Evolutionary conservation across 2,888 invertebrate species (phyloP).

Genomic region (Galerucella calmariensis): DNA sequence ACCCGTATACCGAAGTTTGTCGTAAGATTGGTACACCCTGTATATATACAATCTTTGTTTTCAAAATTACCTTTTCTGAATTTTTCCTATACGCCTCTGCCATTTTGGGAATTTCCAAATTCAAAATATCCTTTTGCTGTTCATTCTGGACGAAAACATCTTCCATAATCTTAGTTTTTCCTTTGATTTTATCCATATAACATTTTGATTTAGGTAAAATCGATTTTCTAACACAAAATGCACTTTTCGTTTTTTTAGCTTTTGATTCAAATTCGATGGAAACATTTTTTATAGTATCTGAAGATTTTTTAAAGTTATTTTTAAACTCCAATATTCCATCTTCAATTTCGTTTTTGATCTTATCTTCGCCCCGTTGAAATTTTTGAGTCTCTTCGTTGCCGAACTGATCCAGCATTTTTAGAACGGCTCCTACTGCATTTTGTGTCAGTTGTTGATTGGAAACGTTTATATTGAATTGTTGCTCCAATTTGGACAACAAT

Average conservation of each 20-base stretch:
- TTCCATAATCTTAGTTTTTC: constrained; percentile 20
- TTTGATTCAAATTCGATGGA: constrained; percentile 5
- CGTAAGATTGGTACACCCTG: too few species aligned
- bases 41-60: too few species aligned
- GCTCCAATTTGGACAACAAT: constrained; percentile 48
- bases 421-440: constrained; percentile 26
- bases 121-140: constrained; percentile 15
- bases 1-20: too few species aligned
- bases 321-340: constrained; percentile 12
- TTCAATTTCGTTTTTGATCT: constrained; percentile 16
- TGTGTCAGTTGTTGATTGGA: constrained; percentile 39
- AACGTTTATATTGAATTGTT: constrained; percentile 45
- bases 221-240: constrained; percentile 12
- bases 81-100: constrained; percentile 21
- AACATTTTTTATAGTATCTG: constrained; percentile 7
- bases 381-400: constrained; percentile 21
- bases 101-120: constrained; percentile 24
- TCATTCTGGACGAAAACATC: constrained; percentile 21
- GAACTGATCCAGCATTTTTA: constrained; percentile 28
- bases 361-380: neutral
- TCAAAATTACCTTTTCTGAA: constrained; percentile 28
- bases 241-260: constrained; percentile 12
- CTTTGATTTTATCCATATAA: constrained; percentile 16
- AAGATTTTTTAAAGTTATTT: constrained; percentile 15
- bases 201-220: constrained; percentile 17